Conservation (phyloP, 2,113 vertebrate genomes). For the Cynoglossus semilaevis region DNA sequence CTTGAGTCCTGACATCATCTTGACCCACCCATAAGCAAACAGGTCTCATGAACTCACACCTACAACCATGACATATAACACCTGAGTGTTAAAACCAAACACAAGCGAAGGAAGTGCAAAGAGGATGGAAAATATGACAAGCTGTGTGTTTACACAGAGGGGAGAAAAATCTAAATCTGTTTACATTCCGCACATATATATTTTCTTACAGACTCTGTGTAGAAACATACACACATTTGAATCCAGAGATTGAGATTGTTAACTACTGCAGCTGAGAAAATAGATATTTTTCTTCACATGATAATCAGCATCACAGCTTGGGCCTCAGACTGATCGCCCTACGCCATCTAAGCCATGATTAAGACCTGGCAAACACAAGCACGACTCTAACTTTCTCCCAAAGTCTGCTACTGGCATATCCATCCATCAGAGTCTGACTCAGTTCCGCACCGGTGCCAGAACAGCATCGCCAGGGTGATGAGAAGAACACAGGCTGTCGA, state of each 20-base stretch:
- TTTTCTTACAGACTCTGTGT: constrained; percentile 35
- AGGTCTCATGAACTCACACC: constrained; percentile 3
- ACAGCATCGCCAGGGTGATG: constrained; percentile 23
- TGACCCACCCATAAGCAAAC: not conserved
- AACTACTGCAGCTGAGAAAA: constrained; percentile 17
- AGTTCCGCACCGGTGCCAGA: constrained; percentile 20
- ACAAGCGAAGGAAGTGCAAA: constrained; percentile 14
- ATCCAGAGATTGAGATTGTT: not conserved
- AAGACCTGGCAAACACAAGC: constrained; percentile 30
- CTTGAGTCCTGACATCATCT: not conserved
- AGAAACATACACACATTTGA: constrained; percentile 6
- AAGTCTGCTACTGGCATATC: constrained; percentile 28
- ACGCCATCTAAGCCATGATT: constrained; percentile 33
- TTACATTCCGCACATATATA: constrained; percentile 59
- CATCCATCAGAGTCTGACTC: constrained; percentile 55
- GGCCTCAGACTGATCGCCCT: constrained; percentile 16
- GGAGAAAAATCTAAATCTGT: constrained; percentile 49
- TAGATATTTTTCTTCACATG: not conserved
- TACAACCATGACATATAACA: constrained; percentile 44
- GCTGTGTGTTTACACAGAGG: constrained; percentile 21
- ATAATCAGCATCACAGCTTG: not conserved
- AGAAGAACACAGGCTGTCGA: constrained; percentile 7
- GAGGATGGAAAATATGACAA: constrained; percentile 59
- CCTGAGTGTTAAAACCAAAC: constrained; percentile 42
- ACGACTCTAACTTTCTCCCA: constrained; percentile 16